Conservation (phyloP, 2,797 vertebrate genomes). For the Coilia nasus region DNA sequence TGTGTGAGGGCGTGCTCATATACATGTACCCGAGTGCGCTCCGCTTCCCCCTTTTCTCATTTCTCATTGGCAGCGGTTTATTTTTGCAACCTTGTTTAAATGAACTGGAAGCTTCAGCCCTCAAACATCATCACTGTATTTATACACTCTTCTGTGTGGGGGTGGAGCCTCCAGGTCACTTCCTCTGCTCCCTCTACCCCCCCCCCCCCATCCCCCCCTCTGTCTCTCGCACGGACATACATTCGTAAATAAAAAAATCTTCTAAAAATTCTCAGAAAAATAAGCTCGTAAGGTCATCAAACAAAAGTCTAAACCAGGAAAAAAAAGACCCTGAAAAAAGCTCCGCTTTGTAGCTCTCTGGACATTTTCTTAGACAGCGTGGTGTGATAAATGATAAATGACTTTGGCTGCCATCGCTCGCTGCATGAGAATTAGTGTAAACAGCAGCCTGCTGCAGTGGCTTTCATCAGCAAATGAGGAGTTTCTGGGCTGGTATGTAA, state of each 20-base stretch:
- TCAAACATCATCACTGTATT: background rate
- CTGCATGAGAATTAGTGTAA: background rate
- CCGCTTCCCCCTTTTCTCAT: background rate
- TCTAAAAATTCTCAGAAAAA: too few species aligned
- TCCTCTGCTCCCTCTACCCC: too few species aligned
- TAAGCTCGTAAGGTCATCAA: too few species aligned
- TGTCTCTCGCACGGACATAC: too few species aligned
- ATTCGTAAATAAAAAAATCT: too few species aligned
- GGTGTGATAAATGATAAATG: background rate
- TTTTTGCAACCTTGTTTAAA: conserved; percentile 22
- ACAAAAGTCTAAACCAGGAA: too few species aligned
- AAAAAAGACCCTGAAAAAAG: too few species aligned
- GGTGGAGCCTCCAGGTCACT: too few species aligned
- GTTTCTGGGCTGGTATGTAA: conserved; percentile 11
- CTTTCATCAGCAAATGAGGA: conserved; percentile 6
- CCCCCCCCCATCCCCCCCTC: too few species aligned
- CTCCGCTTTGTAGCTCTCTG: background rate
- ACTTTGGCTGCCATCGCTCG: background rate
- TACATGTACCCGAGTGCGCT: background rate
- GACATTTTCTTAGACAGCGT: background rate
- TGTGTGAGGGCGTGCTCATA: background rate
- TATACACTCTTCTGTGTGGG: background rate
- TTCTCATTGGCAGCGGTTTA: conserved; percentile 11
- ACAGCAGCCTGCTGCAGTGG: background rate
- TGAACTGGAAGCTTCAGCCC: conserved; percentile 2